phyloP scores from a whole-genome alignment of 2,888 invertebrate species.

The Harpalus rubripes region DNA sequence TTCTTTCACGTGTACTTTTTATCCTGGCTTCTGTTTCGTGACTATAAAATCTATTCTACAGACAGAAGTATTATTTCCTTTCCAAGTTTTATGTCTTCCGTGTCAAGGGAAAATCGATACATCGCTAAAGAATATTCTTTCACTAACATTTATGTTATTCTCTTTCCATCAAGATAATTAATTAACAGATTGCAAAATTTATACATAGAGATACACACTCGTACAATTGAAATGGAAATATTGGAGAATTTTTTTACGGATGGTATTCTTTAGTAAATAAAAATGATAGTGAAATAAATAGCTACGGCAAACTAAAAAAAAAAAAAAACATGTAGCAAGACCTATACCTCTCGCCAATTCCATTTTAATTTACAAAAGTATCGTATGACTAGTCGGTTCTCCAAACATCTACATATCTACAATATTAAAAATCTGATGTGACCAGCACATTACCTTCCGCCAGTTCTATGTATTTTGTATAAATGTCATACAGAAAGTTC shows the following conservation, averaged over 20 bases:
- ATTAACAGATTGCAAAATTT: not conserved
- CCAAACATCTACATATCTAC: too few species aligned
- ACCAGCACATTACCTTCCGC: too few species aligned
- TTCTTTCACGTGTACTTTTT: conserved; percentile 16
- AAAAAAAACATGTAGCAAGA: too few species aligned
- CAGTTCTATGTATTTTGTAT: too few species aligned
- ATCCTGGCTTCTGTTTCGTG: conserved; percentile 10
- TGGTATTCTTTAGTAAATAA: not conserved
- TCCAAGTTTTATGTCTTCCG: not conserved
- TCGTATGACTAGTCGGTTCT: too few species aligned
- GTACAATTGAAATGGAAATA: not conserved
- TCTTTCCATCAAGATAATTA: not conserved
- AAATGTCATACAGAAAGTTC: too few species aligned
- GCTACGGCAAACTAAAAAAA: not conserved
- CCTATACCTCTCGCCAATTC: too few species aligned
- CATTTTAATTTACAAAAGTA: too few species aligned
- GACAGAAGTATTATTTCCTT: conserved; percentile 30
- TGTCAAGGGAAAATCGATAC: conserved; percentile 27
- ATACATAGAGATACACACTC: not conserved
- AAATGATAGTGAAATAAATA: not conserved
- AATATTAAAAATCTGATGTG: too few species aligned
- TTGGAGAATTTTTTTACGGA: not conserved
- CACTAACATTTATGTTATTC: not conserved
- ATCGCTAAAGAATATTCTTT: conserved; percentile 4
- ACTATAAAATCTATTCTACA: conserved; percentile 34